A percentile compares a stretch with the other conserved stretches of the same genome.
phyloP scores from a whole-genome alignment of 2,113 vertebrate genomes.

The Gambusia affinis region DNA sequence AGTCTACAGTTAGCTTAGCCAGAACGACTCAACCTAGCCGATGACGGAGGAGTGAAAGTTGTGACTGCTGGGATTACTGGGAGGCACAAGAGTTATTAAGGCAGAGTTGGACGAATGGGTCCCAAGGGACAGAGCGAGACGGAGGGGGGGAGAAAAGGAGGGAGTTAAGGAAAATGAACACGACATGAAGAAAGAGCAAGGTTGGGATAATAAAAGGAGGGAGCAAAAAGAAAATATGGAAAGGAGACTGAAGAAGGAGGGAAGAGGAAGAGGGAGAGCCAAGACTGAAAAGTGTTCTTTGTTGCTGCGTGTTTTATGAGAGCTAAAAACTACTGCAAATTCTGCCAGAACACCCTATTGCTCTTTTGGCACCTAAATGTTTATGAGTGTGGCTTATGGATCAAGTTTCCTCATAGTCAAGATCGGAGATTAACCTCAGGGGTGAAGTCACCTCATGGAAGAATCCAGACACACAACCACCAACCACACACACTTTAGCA shows the following conservation, averaged over 20 bases:
- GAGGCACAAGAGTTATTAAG: conserved; percentile 38
- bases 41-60: conserved; percentile 42
- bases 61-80: conserved; percentile 38
- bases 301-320: conserved; percentile 47
- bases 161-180: conserved; percentile 41
- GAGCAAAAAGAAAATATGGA: conserved; percentile 58
- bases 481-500: conserved; percentile 29
- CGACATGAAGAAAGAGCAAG: conserved; percentile 14
- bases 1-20: conserved; percentile 71
- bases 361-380: conserved; percentile 24
- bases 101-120: conserved; percentile 51
- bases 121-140: conserved; percentile 30
- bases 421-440: conserved; percentile 57
- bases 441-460: conserved; percentile 50
- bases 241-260: conserved; percentile 24
- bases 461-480: conserved; percentile 25
- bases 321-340: conserved; percentile 61
- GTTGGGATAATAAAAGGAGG: conserved; percentile 9
- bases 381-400: conserved; percentile 9
- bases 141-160: conserved; percentile 9
- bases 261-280: conserved; percentile 24
- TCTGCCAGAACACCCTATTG: conserved; percentile 41
- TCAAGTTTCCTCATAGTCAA: conserved; percentile 54
- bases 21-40: conserved; percentile 36
- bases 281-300: conserved; percentile 71